These are phyloP conservation scores for Enteromius viviparus DNA, from an alignment of 2,797 vertebrate genomes.

Conservation along the genomic window DNA sequence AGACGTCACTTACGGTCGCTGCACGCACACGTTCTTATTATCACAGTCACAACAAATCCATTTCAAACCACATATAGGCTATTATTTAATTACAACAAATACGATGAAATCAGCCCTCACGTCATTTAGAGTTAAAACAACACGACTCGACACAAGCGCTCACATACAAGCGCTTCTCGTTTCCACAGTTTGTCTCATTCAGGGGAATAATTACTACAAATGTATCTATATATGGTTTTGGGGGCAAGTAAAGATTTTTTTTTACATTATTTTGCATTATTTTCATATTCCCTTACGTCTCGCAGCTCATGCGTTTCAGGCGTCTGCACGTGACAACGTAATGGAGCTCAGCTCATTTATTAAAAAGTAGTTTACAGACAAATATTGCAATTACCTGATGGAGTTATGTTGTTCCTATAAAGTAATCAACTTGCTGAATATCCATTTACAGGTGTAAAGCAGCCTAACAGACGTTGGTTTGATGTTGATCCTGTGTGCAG, in stretches of 20 bases:
- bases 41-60: neutral
- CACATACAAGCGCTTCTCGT: neutral
- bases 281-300: neutral
- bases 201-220: neutral
- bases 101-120: neutral
- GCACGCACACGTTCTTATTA: neutral
- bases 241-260: neutral
- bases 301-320: neutral
- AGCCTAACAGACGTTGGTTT: neutral
- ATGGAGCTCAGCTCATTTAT: neutral
- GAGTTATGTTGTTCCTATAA: slow-evolving; percentile 37
- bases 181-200: neutral
- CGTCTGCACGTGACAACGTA: slow-evolving; percentile 2
- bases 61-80: neutral
- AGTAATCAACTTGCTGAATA: slow-evolving; percentile 41
- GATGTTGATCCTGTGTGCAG: neutral
- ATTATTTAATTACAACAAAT: slow-evolving; percentile 9
- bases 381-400: slow-evolving; percentile 57
- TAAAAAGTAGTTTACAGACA: slow-evolving; percentile 43
- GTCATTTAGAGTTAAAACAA: neutral
- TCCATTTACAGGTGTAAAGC: slow-evolving; percentile 26
- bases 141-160: neutral
- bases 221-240: neutral
- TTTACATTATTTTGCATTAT: neutral
- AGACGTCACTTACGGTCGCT: no score